Conservation (phyloP, 53 echinoderm and acorn worm species). For the Apostichopus leukothele region DNA sequence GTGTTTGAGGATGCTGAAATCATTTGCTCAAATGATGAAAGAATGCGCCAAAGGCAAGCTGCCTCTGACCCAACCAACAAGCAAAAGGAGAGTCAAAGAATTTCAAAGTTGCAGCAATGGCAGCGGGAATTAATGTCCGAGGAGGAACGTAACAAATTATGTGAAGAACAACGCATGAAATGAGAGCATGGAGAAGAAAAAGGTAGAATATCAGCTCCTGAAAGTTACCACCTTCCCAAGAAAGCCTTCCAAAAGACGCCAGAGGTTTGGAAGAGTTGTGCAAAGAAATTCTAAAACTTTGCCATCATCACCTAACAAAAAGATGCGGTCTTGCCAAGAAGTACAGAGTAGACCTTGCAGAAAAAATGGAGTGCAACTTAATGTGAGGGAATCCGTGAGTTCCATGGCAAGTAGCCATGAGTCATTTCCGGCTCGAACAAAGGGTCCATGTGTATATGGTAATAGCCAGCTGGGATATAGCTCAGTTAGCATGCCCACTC, state of each 20-base stretch:
- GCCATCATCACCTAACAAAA: conserved; percentile 21
- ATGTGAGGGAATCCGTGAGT: too few relatives aligned
- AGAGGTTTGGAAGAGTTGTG: conserved; percentile 16
- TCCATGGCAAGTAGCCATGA: too few relatives aligned
- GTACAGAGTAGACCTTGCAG: background rate
- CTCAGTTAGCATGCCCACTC: too few relatives aligned
- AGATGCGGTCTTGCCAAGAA: background rate
- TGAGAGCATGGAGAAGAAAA: too few relatives aligned
- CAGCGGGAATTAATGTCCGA: background rate
- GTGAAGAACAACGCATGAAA: too few relatives aligned
- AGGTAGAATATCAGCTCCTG: too few relatives aligned
- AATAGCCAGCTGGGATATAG: too few relatives aligned
- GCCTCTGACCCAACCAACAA: too few relatives aligned
- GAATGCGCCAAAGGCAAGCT: too few relatives aligned
- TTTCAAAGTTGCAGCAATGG: background rate
- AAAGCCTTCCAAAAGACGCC: background rate
- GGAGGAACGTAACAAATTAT: background rate
- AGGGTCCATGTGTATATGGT: too few relatives aligned
- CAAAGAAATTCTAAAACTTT: background rate
- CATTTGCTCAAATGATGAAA: background rate
- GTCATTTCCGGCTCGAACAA: too few relatives aligned
- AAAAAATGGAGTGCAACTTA: background rate
- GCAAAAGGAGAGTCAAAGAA: background rate
- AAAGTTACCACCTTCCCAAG: background rate
- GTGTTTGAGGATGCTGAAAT: background rate